Evolutionary conservation across 1,140 invertebrate genomes (phyloP).

Genomic region (Pomacea maculata): DNA sequence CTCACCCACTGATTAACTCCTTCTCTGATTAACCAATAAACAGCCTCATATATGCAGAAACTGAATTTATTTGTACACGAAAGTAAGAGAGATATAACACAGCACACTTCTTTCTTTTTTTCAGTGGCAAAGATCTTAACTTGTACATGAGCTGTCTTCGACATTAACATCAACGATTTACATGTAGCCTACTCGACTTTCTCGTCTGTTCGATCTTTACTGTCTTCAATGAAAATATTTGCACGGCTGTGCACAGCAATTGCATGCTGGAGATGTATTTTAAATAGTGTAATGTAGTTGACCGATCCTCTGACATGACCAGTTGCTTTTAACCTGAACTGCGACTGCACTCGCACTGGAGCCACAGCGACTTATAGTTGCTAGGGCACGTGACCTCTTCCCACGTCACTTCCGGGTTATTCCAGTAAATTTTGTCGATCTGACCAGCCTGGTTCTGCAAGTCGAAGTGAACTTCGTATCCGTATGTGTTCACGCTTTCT

Average conservation of each 20-base stretch:
- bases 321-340: not conserved
- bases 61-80: not conserved
- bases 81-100: too few species aligned
- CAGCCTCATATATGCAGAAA: not conserved
- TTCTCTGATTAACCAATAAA: not conserved
- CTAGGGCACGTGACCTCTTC: constrained; percentile 36
- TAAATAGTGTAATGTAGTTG: too few species aligned
- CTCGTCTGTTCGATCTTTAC: too few species aligned
- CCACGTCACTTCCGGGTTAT: constrained; percentile 51
- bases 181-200: too few species aligned
- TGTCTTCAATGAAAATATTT: too few species aligned
- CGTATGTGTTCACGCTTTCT: constrained; percentile 33
- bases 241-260: too few species aligned
- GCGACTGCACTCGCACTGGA: constrained; percentile 21
- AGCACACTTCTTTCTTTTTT: too few species aligned
- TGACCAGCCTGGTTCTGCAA: constrained; percentile 41
- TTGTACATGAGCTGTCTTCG: too few species aligned
- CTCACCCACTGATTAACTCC: not conserved
- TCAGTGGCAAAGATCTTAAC: too few species aligned
- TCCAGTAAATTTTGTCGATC: constrained; percentile 39
- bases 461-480: constrained; percentile 50
- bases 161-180: too few species aligned
- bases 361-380: not conserved
- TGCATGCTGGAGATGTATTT: too few species aligned
- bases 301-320: too few species aligned